Percentiles rank a stretch among this genome's conserved stretches.
Evolutionary conservation across 1,140 invertebrate genomes (phyloP).

Genomic region (Formica exsecta): DNA sequence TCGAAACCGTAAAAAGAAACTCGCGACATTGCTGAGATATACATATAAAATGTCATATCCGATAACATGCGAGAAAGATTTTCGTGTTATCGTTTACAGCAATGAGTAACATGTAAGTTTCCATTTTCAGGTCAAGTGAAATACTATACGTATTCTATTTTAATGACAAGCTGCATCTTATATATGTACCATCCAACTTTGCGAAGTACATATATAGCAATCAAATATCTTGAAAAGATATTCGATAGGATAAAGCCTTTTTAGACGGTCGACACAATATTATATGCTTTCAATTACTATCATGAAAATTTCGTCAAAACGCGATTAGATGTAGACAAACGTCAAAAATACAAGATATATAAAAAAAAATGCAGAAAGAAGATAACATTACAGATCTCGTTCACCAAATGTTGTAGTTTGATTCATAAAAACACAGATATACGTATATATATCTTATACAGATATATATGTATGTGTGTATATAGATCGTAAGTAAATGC

Average conservation of each 20-base stretch:
- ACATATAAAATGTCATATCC: background rate
- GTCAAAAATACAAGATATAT: background rate
- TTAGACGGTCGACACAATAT: background rate
- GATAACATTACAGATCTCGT: background rate
- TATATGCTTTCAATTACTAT: background rate
- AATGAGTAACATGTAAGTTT: background rate
- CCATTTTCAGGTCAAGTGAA: background rate
- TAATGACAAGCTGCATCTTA: constrained; percentile 13
- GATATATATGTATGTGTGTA: background rate
- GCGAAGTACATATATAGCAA: background rate
- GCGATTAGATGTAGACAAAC: background rate
- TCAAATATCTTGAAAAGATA: constrained; percentile 19
- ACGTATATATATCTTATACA: background rate
- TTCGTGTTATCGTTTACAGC: background rate
- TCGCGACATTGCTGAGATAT: background rate
- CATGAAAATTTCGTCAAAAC: background rate
- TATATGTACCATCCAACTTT: background rate
- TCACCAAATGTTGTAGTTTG: constrained; percentile 13
- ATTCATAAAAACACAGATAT: background rate
- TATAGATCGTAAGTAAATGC: background rate
- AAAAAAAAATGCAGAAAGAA: background rate
- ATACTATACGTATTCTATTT: background rate
- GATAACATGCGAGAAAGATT: background rate
- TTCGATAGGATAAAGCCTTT: background rate
- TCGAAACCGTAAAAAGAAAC: constrained; percentile 6